A percentile compares a stretch with the other conserved stretches of the same genome.
These are phyloP conservation scores for Trachops cirrhosus DNA, from an alignment of 2,797 vertebrate genomes.

Conservation along the genomic window DNA sequence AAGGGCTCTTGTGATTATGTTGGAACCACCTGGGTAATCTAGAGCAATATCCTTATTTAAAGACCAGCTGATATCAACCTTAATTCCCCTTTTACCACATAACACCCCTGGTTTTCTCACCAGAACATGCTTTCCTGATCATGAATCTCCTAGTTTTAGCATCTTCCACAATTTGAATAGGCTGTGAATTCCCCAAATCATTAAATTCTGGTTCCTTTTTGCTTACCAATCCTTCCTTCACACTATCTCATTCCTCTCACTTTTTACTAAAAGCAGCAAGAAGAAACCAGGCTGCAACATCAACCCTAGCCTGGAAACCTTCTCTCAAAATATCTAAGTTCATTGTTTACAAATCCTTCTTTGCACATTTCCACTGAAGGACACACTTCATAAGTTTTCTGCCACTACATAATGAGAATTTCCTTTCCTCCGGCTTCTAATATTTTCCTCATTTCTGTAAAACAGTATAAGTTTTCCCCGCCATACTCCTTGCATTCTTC, in stretches of 20 bases:
- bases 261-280: neutral
- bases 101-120: neutral
- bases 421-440: neutral
- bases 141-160: neutral
- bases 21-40: neutral
- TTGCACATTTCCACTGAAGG: neutral
- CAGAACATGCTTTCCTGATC: neutral
- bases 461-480: neutral
- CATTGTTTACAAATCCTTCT: neutral
- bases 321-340: neutral
- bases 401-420: neutral
- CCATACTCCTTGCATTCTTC: neutral
- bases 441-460: neutral
- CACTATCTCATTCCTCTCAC: neutral
- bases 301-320: neutral
- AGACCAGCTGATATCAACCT: neutral
- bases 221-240: neutral
- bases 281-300: neutral
- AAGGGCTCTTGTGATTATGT: neutral
- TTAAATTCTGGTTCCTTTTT: neutral
- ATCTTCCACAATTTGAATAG: neutral
- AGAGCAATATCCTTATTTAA: neutral
- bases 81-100: neutral
- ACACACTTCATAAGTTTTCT: neutral
- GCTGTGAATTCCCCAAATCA: neutral